These are phyloP conservation scores for Mylabris phalerata DNA, from an alignment of 1,140 invertebrate species.

Conservation along the genomic window DNA sequence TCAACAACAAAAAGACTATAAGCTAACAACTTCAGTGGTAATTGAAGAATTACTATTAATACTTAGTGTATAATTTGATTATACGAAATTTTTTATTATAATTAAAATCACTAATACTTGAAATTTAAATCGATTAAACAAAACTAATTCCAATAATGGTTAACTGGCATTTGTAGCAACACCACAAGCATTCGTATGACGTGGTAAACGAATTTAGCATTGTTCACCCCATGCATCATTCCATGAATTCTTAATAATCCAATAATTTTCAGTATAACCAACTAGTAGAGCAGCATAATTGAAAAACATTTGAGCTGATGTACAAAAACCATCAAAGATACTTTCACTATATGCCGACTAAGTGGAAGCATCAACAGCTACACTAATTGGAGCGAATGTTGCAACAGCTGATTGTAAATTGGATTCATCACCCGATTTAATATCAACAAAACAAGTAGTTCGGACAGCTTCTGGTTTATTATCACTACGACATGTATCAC, in stretches of 20 bases:
- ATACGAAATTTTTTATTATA: too few relatives aligned
- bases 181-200: conserved; percentile 39
- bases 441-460: conserved; percentile 11
- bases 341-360: conserved; percentile 44
- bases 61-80: too few relatives aligned
- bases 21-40: too few relatives aligned
- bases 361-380: conserved; percentile 80
- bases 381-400: conserved; percentile 74
- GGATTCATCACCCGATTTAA: conserved; percentile 55
- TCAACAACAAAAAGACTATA: too few relatives aligned
- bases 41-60: too few relatives aligned
- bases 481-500: conserved; percentile 16
- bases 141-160: too few relatives aligned
- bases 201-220: conserved; percentile 31
- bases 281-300: conserved; percentile 30
- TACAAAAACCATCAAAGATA: conserved; percentile 29
- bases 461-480: conserved; percentile 41
- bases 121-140: too few relatives aligned
- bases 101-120: too few relatives aligned
- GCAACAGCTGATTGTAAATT: conserved; percentile 70
- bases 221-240: conserved; percentile 20
- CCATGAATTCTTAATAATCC: conserved; percentile 33
- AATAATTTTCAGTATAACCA: conserved; percentile 27
- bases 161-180: too few relatives aligned
- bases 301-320: not conserved